phyloP scores from a whole-genome alignment of 2,888 invertebrate species.

The Troglohyphantes excavatus region DNA sequence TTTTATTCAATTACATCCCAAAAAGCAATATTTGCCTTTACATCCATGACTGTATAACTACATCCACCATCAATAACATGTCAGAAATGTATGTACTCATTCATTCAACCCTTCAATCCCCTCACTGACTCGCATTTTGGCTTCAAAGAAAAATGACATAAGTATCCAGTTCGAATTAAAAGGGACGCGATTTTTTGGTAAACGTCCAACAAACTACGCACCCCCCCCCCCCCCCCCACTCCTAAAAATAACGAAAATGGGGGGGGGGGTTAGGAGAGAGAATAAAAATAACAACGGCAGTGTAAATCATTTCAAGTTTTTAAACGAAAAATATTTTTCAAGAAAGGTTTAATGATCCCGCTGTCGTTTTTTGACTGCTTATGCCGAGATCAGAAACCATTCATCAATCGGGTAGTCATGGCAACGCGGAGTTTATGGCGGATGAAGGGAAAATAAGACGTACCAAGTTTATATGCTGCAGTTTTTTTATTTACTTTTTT shows the following conservation, averaged over 20 bases:
- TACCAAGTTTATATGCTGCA: background rate
- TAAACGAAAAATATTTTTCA: slow-evolving; percentile 48
- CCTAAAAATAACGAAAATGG: no score
- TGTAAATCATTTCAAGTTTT: slow-evolving; percentile 50
- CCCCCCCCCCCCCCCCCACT: background rate
- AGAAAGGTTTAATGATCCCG: slow-evolving; percentile 55
- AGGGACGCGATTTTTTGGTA: slow-evolving; percentile 13
- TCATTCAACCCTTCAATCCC: background rate
- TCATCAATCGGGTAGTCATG: background rate
- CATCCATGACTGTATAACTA: no score
- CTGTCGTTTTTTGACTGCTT: slow-evolving; percentile 63
- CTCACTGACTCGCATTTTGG: background rate
- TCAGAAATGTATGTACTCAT: no score
- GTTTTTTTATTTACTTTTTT: background rate
- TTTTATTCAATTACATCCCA: no score
- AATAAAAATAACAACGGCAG: slow-evolving; percentile 37
- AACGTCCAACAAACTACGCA: slow-evolving; percentile 13
- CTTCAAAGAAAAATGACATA: background rate
- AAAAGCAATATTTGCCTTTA: no score
- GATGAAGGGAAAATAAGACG: slow-evolving; percentile 1
- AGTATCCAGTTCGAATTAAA: background rate
- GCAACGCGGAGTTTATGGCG: background rate
- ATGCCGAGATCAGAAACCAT: slow-evolving; percentile 2
- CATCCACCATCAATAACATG: no score
- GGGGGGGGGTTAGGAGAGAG: background rate